phyloP scores from a whole-genome alignment of 2,888 invertebrate species.

The Villa cingulata region DNA sequence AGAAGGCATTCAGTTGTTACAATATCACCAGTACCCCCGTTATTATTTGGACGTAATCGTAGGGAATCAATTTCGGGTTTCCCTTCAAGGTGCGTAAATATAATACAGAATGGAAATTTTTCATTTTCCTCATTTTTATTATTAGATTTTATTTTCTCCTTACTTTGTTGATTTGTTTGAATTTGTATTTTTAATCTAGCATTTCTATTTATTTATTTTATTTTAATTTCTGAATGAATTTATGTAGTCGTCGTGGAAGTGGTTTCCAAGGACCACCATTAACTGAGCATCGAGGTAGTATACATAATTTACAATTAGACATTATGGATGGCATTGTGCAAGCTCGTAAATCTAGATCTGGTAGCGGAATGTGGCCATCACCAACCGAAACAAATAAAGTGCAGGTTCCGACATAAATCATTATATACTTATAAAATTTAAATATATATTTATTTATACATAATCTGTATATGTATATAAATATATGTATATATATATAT shows the following conservation, averaged over 20 bases:
- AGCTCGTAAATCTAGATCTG: slow-evolving; percentile 47
- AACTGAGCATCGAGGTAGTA: slow-evolving; percentile 57
- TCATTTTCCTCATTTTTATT: too few relatives aligned
- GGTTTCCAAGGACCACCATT: slow-evolving; percentile 52
- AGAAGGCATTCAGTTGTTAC: slow-evolving; percentile 76
- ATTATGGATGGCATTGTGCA: slow-evolving; percentile 81
- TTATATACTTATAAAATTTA: not conserved
- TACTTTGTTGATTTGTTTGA: not conserved
- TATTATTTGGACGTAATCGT: slow-evolving; percentile 65
- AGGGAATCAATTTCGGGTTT: slow-evolving; percentile 72
- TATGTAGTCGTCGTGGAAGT: slow-evolving; percentile 30
- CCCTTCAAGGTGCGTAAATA: slow-evolving; percentile 39
- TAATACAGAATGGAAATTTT: not conserved
- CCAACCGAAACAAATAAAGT: slow-evolving; percentile 32
- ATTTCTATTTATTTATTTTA: not conserved
- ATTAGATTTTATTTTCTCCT: too few relatives aligned
- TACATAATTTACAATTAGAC: slow-evolving; percentile 71
- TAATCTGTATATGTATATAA: too few relatives aligned
- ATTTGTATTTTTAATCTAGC: not conserved
- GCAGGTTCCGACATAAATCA: slow-evolving; percentile 31
- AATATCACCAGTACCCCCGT: slow-evolving; percentile 65
- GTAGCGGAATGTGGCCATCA: slow-evolving; percentile 52
- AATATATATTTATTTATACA: not conserved
- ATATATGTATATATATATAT: too few relatives aligned
- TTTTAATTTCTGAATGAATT: slow-evolving; percentile 2